Base-by-base conservation (phyloP, 2,797 vertebrate genomes). In the Pachyuromys duprasi region DNA sequence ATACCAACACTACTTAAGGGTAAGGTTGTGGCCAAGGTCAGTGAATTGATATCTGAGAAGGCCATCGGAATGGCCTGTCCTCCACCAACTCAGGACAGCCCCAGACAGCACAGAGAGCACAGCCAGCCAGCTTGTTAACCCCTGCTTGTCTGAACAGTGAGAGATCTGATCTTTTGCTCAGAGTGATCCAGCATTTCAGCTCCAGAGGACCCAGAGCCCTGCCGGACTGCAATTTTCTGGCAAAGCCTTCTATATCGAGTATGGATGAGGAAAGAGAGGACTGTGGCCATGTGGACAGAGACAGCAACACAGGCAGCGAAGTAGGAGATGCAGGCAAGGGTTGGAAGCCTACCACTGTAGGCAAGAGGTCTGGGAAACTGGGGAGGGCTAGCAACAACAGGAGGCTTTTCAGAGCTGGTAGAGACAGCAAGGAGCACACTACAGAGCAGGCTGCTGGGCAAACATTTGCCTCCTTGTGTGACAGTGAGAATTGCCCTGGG, bases 21-120 rank as follows among this genome's bases (percentile, higher is more conserved):
- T 33, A 42, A 92, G 57, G 83, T 26, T 93, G 75, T 22, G 53
- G 86, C 79, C 86, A 84, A 94, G 92, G 86, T 92, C 93, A 91
- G 86, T 11, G 57, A 79, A 87, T 28, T 42, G 95, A 72, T 33
- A 95, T 28, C 74, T 79, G 91, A 97, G 96, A 95, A 94, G 93
- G 82, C 17, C 36, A 22, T 69, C 72, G 81, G 86, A 92, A 95
- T 53, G 49, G 33, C 74, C 86, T 96, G 88, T 93, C 89, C 81
- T 89, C 76, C 57, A 95, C 42, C 7, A 76, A 75, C 55, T 92
- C 82, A 57, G 91, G 93, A 86, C 79, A 63, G 95, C 55, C 82
- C 57, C 94, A 96, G 94, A 90, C 57, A 94, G 49, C 83, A 45
- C 94, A 96, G 94, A 92, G 55, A 89, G 53, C 86, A 88, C 49